Evolutionary conservation across 2,797 vertebrate species (phyloP).

Genomic region (Rhinophrynus dorsalis): DNA sequence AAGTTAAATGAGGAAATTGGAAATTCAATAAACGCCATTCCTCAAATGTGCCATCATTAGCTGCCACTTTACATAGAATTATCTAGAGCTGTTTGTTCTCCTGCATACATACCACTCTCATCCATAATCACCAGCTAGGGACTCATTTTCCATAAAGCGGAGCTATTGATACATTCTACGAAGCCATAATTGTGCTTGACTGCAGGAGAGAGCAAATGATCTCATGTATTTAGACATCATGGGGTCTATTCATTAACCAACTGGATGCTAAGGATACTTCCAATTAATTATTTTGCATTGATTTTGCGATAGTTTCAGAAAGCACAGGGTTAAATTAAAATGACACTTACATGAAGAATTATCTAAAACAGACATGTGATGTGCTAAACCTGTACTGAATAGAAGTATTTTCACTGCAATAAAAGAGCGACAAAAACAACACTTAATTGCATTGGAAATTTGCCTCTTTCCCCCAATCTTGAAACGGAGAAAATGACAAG

Average conservation of each 20-base stretch:
- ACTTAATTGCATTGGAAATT: too few species aligned
- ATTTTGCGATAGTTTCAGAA: too few species aligned
- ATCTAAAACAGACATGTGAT: neutral
- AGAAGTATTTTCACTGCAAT: neutral
- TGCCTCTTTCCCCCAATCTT: too few species aligned
- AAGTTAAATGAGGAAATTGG: neutral
- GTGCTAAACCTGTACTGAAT: neutral
- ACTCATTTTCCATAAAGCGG: neutral
- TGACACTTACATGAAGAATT: neutral
- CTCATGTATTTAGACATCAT: neutral
- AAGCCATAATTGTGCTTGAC: neutral
- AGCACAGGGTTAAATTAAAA: too few species aligned
- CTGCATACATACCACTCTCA: neutral
- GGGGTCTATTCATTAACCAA: neutral
- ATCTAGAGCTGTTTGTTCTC: neutral
- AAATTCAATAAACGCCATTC: neutral
- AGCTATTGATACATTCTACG: neutral
- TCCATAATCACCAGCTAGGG: neutral
- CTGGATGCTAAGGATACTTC: too few species aligned
- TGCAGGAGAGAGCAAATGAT: neutral
- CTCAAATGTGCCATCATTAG: neutral
- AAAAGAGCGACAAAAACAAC: too few species aligned
- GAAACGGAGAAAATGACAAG: too few species aligned
- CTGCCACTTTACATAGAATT: neutral
- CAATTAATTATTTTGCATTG: too few species aligned